Conservation (phyloP, 2,113 vertebrate genomes). For the Xiphias gladius region DNA sequence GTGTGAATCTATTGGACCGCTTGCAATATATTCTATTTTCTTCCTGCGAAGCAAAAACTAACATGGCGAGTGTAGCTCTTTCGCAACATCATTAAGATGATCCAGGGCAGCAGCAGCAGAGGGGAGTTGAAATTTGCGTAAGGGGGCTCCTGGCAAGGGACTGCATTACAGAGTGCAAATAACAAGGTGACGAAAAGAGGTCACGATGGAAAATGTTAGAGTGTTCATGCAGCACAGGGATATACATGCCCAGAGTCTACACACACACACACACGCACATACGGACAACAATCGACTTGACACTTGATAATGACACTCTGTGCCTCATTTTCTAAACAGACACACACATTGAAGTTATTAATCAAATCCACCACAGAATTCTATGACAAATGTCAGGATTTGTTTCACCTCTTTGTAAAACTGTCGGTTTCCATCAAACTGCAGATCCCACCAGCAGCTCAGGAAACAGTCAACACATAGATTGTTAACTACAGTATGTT, state of each 20-base stretch:
- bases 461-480: neutral
- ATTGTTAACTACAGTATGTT: neutral
- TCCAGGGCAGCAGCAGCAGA: conserved; percentile 10
- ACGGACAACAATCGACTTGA: too few species aligned
- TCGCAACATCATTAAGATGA: conserved; percentile 43
- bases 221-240: neutral
- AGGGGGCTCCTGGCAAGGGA: conserved; percentile 8
- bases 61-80: neutral
- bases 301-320: too few species aligned
- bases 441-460: neutral
- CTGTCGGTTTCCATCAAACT: neutral
- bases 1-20: neutral
- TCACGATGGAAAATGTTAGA: neutral
- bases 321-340: too few species aligned
- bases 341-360: too few species aligned
- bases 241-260: too few species aligned
- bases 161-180: conserved; percentile 14
- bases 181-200: conserved; percentile 15
- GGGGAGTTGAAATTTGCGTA: conserved; percentile 19
- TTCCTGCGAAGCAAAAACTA: neutral
- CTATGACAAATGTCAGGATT: neutral
- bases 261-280: too few species aligned
- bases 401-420: neutral
- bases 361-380: too few species aligned
- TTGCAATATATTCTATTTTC: conserved; percentile 12